Base-by-base conservation (phyloP, 1,140 invertebrate genomes). In the Psilanteris sp. region DNA sequence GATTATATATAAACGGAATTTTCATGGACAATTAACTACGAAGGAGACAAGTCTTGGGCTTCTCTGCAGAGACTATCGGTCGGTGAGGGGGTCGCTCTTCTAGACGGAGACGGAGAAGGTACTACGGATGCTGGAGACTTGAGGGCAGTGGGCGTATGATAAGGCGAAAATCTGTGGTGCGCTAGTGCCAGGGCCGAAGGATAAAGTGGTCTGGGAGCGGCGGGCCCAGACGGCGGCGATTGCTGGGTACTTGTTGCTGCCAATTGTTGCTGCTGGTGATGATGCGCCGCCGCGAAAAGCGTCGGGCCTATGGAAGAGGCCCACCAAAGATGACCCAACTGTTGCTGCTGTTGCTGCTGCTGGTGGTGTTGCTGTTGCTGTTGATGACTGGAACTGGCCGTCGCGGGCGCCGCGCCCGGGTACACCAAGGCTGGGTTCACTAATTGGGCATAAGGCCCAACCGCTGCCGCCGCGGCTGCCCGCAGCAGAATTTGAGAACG, bases 401-500 rank as follows among this genome's bases (percentile, higher is more conserved):
- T 78, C 0, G 80, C 76, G 0, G 79, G 68, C 1, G 83, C 79
- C 0, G 83, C 79, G 3, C 85, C 86, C 0, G 88, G 87, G 18
- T 89, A 86, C 0, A 88, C 85, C 39, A 88, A 41, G 2, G 85
- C 85, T 1, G 88, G 89, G 7, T 83, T 88, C 0, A 89, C 88
- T 24, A 91, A 75, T 7, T 90, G 88, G 8, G 87, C 90, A 73
- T 90, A 90, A 11, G 90, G 90, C 2, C 88, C 90, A 1, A 87
- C 89, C 0, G 90, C 90, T 1, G 89, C 89, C 0, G 92, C 92
- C 1, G 92, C 92, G 1, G 92, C 92, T 0, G 92, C 92, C 1
- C 93, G 84, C 20, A 93, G 83, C 66, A 93, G 90, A 73, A 93
- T 87, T 77, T 92, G 92, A 1, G 92, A 93, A 9, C 92, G 87